Base-by-base conservation (phyloP, 2,888 invertebrate species). In the Gandaritis pyraliata region DNA sequence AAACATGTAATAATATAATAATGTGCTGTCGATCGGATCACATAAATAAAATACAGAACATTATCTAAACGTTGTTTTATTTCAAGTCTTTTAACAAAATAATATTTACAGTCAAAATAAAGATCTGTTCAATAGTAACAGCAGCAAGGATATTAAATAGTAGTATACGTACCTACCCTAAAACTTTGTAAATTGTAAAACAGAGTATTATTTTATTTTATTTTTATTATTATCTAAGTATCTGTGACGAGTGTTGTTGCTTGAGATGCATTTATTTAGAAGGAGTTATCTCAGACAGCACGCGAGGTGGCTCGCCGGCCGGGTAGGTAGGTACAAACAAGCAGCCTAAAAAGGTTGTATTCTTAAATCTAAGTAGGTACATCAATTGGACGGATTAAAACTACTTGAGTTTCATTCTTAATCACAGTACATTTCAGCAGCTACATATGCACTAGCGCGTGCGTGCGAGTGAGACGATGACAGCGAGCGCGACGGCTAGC, bases 391-490 rank as follows among this genome's bases (percentile, higher is more conserved):
- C 43, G 43, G 43, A 43, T 16, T 11, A 11, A 33, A 33, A 33
- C 10, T 29, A 41, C 5, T 13, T n/a, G 1, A 39, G 39, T n/a
- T 41, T 41, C 3, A 41, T 7, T 15, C 12, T n/a, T 15, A 38
- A 41, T 43, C 16, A 16, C 43, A 43, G 16, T 16, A 43, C 41
- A 16, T 43, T 43, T 16, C 8, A 15, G 43, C 43, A 11, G 43
- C 43, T 16, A 13, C 10, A 33, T 8, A 33, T 33, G 33, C 33
- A 33, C 36, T 47, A 47, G 8, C 6, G 16, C 12, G 15, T 1
- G 46, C 51, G 61, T 47, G 61, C 55, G 55, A 61, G 55, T 46
- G 55, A 61, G 55, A 61, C 39, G 8, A 18, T 30, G 0, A 18
- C 13, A 3, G 46, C 13, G 11, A 43, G 49, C 12, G 55, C 50